Evolutionary conservation across 2,888 invertebrate species (phyloP).

Genomic region (Latheticus oryzae): DNA sequence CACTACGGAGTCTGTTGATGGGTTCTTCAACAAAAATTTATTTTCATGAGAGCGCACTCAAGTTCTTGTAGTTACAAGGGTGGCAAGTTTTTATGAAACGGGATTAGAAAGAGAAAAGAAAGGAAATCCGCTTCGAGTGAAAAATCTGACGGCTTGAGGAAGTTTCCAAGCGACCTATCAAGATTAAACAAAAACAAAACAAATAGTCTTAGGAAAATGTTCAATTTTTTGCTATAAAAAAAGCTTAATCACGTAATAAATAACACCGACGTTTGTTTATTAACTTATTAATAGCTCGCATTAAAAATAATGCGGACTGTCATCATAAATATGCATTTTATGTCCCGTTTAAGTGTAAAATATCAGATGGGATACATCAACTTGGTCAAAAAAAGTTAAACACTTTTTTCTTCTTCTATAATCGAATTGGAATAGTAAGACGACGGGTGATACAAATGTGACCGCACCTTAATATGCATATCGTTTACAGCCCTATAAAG

Average conservation of each 20-base stretch:
- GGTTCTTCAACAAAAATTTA: conserved; percentile 24
- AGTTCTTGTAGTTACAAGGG: conserved; percentile 22
- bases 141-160: conserved; percentile 23
- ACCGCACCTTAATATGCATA: conserved; percentile 37
- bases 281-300: conserved; percentile 43
- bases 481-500: conserved; percentile 33
- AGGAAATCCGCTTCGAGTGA: conserved; percentile 1
- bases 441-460: too few relatives aligned
- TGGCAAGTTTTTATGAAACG: conserved; percentile 15
- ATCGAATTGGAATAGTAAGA: conserved; percentile 15
- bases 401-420: conserved; percentile 15
- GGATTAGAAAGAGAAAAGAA: conserved; percentile 8
- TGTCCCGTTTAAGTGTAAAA: conserved; percentile 24
- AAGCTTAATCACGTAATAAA: conserved; percentile 40
- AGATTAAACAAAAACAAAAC: conserved; percentile 11
- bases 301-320: conserved; percentile 41
- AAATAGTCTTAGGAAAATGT: too few relatives aligned
- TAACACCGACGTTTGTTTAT: conserved; percentile 41
- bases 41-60: conserved; percentile 22
- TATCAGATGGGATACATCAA: too few relatives aligned
- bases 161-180: conserved; percentile 12
- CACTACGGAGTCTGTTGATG: conserved; percentile 11
- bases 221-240: too few relatives aligned
- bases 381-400: conserved; percentile 26
- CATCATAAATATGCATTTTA: conserved; percentile 40